Base-by-base conservation (phyloP, 2,888 invertebrate species). In the Eupelmus urozonus region DNA sequence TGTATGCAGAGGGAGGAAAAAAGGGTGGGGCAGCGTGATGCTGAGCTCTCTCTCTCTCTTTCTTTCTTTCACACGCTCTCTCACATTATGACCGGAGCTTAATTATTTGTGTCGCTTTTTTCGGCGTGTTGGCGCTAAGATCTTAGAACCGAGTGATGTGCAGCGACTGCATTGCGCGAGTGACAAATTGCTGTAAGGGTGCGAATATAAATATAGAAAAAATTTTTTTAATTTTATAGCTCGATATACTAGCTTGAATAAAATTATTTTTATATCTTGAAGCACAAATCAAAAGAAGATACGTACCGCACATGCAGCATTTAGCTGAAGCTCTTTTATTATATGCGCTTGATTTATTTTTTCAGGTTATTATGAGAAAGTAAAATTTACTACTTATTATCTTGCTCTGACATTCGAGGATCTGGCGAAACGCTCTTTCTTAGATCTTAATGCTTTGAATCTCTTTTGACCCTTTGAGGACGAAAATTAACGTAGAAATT, bases 241-340 rank as follows among this genome's bases (percentile, higher is more conserved):
- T n/a, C n/a, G n/a, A n/a, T n/a, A n/a, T n/a, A n/a, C n/a, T n/a
- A n/a, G n/a, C n/a, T n/a, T n/a, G n/a, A n/a, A n/a, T n/a, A n/a
- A n/a, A n/a, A 18, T 57, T 57, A 16, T 45, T 45, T 67, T 60
- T 42, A 29, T 45, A 4, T 2, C 49, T 29, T 65, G 9, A n/a
- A 23, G 25, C 13, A 34, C 71, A 60, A 40, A 53, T 62, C 49
- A 45, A 7, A 20, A 27, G 23, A 34, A 63, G 5, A 65, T 71
- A 60, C 71, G 60, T 71, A 71, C 59, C 51, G 59, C 76, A 45
- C 45, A 77, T 77, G 76, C 76, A 66, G 49, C 40, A 57, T 69
- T 11, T 49, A 76, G 59, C 65, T 20, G 57, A 72, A 77, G 60
- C 77, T 66, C 25, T 9, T 72, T 65, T 53, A 20, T 57, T 66